Evolutionary conservation across 1,140 invertebrate genomes (phyloP).

Genomic region (Thrips palmi): DNA sequence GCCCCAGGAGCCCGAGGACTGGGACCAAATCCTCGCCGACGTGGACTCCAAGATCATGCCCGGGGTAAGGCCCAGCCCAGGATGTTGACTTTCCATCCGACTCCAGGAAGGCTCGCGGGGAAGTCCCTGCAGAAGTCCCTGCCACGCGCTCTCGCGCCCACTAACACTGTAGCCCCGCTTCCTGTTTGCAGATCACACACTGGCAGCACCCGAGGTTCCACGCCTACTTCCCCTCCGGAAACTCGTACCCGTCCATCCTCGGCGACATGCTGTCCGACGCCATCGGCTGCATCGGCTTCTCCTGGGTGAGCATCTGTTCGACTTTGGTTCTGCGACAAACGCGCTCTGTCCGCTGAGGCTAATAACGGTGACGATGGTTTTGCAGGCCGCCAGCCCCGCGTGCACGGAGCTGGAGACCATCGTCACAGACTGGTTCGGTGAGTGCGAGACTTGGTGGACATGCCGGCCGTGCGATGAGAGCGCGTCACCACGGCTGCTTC

Average conservation of each 20-base stretch:
- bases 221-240: slow-evolving; percentile 96
- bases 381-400: slow-evolving; percentile 84
- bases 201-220: slow-evolving; percentile 99
- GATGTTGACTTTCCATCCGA: neutral
- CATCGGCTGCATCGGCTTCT: slow-evolving; percentile 95
- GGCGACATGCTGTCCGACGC: slow-evolving; percentile 95
- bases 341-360: too few relatives aligned
- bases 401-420: slow-evolving; percentile 96
- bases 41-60: slow-evolving; percentile 95
- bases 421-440: slow-evolving; percentile 92
- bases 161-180: too few relatives aligned
- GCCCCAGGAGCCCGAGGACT: slow-evolving; percentile 70
- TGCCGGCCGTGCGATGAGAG: too few relatives aligned
- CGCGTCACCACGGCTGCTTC: slow-evolving; percentile 38
- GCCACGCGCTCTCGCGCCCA: too few relatives aligned
- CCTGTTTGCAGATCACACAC: too few relatives aligned
- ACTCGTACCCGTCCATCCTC: slow-evolving; percentile 91
- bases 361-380: too few relatives aligned
- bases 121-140: too few relatives aligned
- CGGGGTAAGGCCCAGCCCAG: slow-evolving; percentile 42
- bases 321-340: too few relatives aligned
- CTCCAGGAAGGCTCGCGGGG: neutral
- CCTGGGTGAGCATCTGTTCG: slow-evolving; percentile 71
- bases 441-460: too few relatives aligned
- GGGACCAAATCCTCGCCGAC: slow-evolving; percentile 84